Evolutionary conservation across 2,113 vertebrate genomes (phyloP).

Genomic region (Lepidothrix coronata): DNA sequence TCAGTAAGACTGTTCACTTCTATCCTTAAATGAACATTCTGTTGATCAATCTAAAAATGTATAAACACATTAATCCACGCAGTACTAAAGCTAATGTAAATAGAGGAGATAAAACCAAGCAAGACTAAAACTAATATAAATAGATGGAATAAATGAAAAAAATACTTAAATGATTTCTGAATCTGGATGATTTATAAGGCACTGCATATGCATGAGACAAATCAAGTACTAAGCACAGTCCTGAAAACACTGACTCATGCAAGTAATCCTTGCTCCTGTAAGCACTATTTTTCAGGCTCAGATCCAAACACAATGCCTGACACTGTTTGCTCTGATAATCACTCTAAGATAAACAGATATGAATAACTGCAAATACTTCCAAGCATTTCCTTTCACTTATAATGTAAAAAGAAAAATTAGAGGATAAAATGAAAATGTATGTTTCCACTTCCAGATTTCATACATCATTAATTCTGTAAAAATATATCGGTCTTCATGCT

Average conservation of each 20-base stretch:
- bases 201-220: slow-evolving; percentile 54
- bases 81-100: slow-evolving; percentile 15
- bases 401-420: slow-evolving; percentile 66
- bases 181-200: slow-evolving; percentile 54
- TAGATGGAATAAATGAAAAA: slow-evolving; percentile 8
- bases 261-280: slow-evolving; percentile 54
- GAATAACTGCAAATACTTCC: slow-evolving; percentile 56
- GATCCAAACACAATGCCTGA: slow-evolving; percentile 68
- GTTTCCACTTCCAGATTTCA: slow-evolving; percentile 62
- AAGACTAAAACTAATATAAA: slow-evolving; percentile 37
- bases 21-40: background rate
- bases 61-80: slow-evolving; percentile 21
- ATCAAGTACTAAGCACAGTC: slow-evolving; percentile 40
- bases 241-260: slow-evolving; percentile 54
- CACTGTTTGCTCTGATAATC: slow-evolving; percentile 72
- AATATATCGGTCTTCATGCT: slow-evolving; percentile 50
- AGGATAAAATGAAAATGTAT: slow-evolving; percentile 61
- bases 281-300: slow-evolving; percentile 54
- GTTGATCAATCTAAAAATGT: slow-evolving; percentile 1
- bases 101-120: background rate
- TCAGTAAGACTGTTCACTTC: background rate
- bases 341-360: slow-evolving; percentile 69
- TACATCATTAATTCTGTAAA: slow-evolving; percentile 69
- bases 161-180: slow-evolving; percentile 42
- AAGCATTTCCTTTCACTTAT: slow-evolving; percentile 57